phyloP scores from a whole-genome alignment of 2,113 vertebrate species.

The Phycodurus eques region DNA sequence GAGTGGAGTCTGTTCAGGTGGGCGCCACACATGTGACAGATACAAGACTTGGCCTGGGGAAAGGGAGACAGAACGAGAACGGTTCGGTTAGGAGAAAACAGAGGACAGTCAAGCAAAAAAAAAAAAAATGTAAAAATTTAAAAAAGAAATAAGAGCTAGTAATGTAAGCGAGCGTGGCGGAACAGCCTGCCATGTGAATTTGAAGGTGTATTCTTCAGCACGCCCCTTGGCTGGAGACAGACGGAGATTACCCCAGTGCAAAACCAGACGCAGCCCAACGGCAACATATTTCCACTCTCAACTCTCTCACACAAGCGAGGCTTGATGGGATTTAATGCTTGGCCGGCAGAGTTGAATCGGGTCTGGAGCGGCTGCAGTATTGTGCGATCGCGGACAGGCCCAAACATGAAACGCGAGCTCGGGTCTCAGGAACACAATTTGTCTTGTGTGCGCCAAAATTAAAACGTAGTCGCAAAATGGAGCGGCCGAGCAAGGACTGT shows the following conservation, averaged over 20 bases:
- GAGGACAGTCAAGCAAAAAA: constrained; percentile 16
- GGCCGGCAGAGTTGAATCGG: constrained; percentile 10
- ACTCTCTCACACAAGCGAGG: constrained; percentile 32
- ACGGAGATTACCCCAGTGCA: constrained; percentile 33
- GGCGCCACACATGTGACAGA: constrained; percentile 76
- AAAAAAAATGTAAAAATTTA: constrained; percentile 4
- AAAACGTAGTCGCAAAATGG: neutral
- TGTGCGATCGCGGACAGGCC: neutral
- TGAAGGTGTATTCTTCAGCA: constrained; percentile 35
- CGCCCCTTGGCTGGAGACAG: constrained; percentile 22
- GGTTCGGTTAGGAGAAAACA: constrained; percentile 5
- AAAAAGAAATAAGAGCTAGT: neutral
- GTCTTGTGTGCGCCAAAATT: neutral
- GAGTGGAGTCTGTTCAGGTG: constrained; percentile 95
- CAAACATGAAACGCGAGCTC: neutral
- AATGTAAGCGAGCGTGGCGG: constrained; percentile 8
- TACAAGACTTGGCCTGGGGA: constrained; percentile 73
- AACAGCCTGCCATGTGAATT: constrained; percentile 26
- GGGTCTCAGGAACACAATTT: neutral
- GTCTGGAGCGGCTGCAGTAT: neutral
- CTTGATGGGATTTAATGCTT: constrained; percentile 54
- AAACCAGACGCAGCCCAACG: constrained; percentile 38
- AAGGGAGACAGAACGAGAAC: constrained; percentile 8
- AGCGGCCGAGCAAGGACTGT: neutral
- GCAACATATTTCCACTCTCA: constrained; percentile 38